These are phyloP conservation scores for Fukomys damarensis DNA, from an alignment of 2,113 vertebrate species.

Conservation along the genomic window DNA sequence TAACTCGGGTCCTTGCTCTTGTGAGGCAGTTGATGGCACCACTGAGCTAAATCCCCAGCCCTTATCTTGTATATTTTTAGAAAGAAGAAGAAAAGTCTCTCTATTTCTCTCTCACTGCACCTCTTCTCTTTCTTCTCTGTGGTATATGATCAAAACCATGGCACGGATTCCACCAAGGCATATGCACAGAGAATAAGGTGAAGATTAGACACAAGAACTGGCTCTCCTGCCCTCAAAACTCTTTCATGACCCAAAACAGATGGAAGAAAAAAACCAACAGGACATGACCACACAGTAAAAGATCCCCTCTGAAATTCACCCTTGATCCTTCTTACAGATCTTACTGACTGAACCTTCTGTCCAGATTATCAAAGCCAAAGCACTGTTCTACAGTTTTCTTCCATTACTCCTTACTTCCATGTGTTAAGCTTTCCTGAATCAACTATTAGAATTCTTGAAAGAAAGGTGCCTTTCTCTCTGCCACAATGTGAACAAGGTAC, in stretches of 20 bases:
- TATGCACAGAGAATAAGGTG: not conserved
- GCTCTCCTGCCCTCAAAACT: not conserved
- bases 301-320: no score
- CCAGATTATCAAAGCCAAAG: not conserved
- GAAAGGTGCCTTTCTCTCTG: not conserved
- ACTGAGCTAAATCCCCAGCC: no score
- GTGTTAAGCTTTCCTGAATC: not conserved
- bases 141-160: not conserved
- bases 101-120: not conserved
- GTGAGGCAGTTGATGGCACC: no score
- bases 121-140: not conserved
- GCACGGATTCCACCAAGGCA: not conserved
- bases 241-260: not conserved
- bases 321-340: not conserved
- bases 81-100: not conserved
- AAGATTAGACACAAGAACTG: not conserved
- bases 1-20: no score
- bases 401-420: no score
- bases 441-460: not conserved
- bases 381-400: no score
- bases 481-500: not conserved
- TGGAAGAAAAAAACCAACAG: not conserved
- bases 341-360: not conserved
- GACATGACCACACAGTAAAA: not conserved
- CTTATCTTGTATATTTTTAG: not conserved